Evolutionary conservation across 2,113 vertebrate species (phyloP), one percentile per base, ranked within the genome.

Genomic region (Dicrurus megarhynchus): DNA sequence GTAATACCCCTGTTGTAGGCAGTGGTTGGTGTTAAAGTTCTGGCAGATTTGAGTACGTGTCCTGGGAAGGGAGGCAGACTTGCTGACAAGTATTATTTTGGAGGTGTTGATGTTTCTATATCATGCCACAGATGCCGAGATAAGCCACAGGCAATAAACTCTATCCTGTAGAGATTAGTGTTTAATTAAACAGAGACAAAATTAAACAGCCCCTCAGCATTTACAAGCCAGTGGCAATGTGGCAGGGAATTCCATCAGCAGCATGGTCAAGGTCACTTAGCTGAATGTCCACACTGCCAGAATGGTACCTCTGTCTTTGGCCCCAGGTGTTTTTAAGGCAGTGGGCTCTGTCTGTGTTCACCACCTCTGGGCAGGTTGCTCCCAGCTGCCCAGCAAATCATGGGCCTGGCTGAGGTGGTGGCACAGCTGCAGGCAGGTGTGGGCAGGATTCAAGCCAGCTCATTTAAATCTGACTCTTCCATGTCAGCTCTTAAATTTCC

Each of bases 101-200:
- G 82, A 91, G 39, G 41, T 71, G 65, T 61, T 80, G 84, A 27
- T 89, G 42, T 50, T 93, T 90, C 89, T 70, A 7, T 77, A 17
- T 50, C 23, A 63, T 71, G 68, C 47, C 50, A 33, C 75, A 95
- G 84, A 85, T 86, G 87, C 82, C 5, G 9, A 88, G 78, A 59
- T 85, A 83, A 93, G 59, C 88, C 23, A 0, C 78, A 80, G 74
- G 87, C 70, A 91, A 74, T 93, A 83, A 93, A 65, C 33, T 81
- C 39, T 67, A n/a, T 59, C 87, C 91, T 85, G 2, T 1, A 64
- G 95, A 77, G 93, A 74, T 30, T 74, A 70, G 50, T 20, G 20
- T 76, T 93, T 95, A 95, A 97, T 95, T 96, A 97, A 95, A 92
- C 8, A 2, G 15, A 35, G 76, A 57, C 77, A 85, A 91, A 80